A percentile compares a stretch with the other conserved stretches of the same genome.
Evolutionary conservation across 23 tunicate genomes (phyloP).

Genomic region (Botrylloides violaceus): DNA sequence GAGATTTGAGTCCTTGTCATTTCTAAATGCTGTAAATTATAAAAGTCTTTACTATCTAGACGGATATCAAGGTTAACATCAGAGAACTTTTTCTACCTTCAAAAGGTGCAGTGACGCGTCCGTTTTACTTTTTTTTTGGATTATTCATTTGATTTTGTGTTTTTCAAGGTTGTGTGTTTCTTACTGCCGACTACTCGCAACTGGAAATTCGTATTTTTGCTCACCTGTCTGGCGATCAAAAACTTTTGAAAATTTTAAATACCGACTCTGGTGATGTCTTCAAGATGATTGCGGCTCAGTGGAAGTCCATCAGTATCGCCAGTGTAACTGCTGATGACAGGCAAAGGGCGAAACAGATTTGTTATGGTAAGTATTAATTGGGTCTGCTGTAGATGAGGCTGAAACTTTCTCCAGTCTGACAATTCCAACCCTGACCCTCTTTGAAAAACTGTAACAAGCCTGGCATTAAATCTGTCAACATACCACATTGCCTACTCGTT

Average conservation of each 20-base stretch:
- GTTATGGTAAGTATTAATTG: conserved; percentile 68
- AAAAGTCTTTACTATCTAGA: too few species aligned
- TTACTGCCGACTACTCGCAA: conserved; percentile 88
- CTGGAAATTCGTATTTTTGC: conserved; percentile 86
- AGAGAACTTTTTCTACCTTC: too few species aligned
- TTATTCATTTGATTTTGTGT: background rate
- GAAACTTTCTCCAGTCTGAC: too few species aligned
- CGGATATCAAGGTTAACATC: too few species aligned
- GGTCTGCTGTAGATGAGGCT: too few species aligned
- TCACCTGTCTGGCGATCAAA: conserved; percentile 63
- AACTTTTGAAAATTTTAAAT: conserved; percentile 27
- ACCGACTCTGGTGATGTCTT: conserved; percentile 39
- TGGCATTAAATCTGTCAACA: too few species aligned
- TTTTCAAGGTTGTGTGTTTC: conserved; percentile 33
- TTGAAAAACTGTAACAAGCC: too few species aligned
- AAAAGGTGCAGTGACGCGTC: too few species aligned
- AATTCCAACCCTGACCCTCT: too few species aligned
- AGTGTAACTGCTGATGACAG: conserved; percentile 58
- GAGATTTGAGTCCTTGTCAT: background rate
- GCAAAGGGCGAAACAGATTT: conserved; percentile 58
- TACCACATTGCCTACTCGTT: background rate
- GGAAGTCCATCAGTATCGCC: conserved; percentile 7
- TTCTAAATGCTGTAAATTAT: background rate
- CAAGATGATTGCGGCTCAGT: conserved; percentile 36
- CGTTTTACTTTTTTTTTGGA: background rate